Base-by-base conservation (phyloP, 1,140 invertebrate genomes). In the Sitophilus oryzae region DNA sequence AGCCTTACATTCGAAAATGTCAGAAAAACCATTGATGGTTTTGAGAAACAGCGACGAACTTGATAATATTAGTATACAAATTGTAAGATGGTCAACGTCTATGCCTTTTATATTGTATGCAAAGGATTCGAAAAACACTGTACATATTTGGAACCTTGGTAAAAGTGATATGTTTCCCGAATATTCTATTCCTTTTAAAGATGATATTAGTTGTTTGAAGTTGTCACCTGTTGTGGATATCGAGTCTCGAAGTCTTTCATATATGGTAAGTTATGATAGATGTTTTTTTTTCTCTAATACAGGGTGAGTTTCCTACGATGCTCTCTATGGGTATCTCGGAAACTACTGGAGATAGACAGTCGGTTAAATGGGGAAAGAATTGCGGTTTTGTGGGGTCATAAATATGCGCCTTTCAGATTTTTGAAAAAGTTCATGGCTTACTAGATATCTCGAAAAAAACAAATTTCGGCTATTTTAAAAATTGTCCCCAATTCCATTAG, bases 71-170 rank as follows among this genome's bases (percentile, higher is more conserved):
- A 40, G 46, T 20, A 56, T 70, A 5, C 50, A 67, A 46, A 45
- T 45, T 6, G 56, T 72, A 8, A 63, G 68, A 45, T 72, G 70
- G 70, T 71, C 68, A 1, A 52, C 46, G 19, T 64, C 65, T 15
- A 66, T 61, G 61, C 69, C 70, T 11, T 69, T 67, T 38, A 38
- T 70, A 15, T 64, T 72, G 46, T 72, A 69, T 37, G 59, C 62
- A 2, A 66, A 66, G 51, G 66, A 69, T 55, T 50, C 38, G 0
- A 48, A 41, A 45, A 67, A 71, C 57, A 52, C 21, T 6, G 53
- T 72, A 15, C 63, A 70, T 36, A 55, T 70, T 30, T 72, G 70
- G 70, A 61, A 72, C 60, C 53, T 72, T 23, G 60, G 50, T 18
- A 58, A 59, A 30, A 71, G 68, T 58, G 68, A 71, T 55, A 59